These are phyloP conservation scores for Phortica variegata DNA, from an alignment of 1,140 invertebrate genomes.

Conservation along the genomic window DNA sequence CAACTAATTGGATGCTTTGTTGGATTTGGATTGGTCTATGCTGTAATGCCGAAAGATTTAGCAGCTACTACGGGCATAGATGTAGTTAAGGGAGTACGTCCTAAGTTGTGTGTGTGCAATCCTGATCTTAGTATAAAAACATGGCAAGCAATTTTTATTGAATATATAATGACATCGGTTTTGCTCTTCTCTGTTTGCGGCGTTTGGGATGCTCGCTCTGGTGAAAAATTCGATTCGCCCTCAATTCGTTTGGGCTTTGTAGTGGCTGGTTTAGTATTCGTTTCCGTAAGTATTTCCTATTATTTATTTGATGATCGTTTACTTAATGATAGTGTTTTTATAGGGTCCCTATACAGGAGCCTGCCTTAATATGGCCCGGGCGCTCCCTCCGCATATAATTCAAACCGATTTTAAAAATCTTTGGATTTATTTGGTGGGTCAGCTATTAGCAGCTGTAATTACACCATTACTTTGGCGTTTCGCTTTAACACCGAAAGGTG, in stretches of 20 bases:
- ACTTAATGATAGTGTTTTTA: background rate
- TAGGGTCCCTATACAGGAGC: background rate
- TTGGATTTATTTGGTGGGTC: slow-evolving; percentile 8
- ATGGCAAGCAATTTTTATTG: background rate
- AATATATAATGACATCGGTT: background rate
- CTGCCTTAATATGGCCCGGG: slow-evolving; percentile 10
- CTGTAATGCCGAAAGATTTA: background rate
- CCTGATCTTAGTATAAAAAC: background rate
- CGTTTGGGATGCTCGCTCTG: slow-evolving; percentile 14
- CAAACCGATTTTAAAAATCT: background rate
- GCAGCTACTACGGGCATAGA: too few species aligned
- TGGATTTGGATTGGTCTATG: background rate
- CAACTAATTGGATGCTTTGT: slow-evolving; percentile 6
- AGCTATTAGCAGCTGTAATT: background rate
- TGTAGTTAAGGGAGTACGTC: background rate
- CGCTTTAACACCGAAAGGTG: background rate
- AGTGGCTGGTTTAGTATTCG: background rate
- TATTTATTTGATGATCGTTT: background rate
- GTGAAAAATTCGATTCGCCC: background rate
- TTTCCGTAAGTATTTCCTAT: slow-evolving; percentile 2
- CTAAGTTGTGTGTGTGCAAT: background rate
- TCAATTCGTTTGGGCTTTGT: slow-evolving; percentile 13
- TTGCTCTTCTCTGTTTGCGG: slow-evolving; percentile 12
- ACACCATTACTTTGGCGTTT: slow-evolving; percentile 10
- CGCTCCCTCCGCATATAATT: background rate